Evolutionary conservation across 2,797 vertebrate species (phyloP), one percentile per base, ranked within the genome.

Genomic region (Protonibea diacanthus): DNA sequence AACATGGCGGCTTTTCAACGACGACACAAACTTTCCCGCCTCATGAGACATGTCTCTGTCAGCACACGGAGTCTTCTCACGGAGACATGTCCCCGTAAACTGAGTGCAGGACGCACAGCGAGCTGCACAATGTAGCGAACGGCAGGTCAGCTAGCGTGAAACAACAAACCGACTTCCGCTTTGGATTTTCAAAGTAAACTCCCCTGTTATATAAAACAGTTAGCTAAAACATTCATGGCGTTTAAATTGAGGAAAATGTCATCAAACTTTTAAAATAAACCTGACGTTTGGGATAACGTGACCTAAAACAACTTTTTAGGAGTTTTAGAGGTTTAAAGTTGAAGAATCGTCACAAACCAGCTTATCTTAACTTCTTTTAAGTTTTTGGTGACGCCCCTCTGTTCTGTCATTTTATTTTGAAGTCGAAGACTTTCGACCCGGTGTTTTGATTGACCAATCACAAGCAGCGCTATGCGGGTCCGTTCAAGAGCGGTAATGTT

Each of bases 151-250:
- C 61, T 64, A 49, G 27, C 44, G 14, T 6, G 6, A 40, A 48
- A 56, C 80, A 74, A 80, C 51, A 53, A 17, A 4, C 0, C 0
- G 0, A 44, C 57, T 71, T 88, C 89, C 85, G 67, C 52, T 77
- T 8, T 0, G 0, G 6, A 0, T 40, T 85, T 89, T 90, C 86
- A 88, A 38, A 89, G 62, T 84, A 86, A 81, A 48, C 0, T 5
- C 0, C 0, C 48, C 9, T n/a, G 5, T n/a, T 10, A 2, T 9
- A 2, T 8, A 42, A 56, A 59, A 47, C 9, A 4, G 7, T 1
- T 3, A 45, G 13, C 25, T 5, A 5, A 44, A 1, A 1, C 3
- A 29, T 21, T 5, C 5, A 40, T 2, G 4, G 4, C 29, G 5
- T 13, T 38, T 6, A 29, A 5, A 17, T 20, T 47, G 10, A 25